phyloP scores from a whole-genome alignment of 2,113 vertebrate genomes.

The Trachemys scripta region DNA sequence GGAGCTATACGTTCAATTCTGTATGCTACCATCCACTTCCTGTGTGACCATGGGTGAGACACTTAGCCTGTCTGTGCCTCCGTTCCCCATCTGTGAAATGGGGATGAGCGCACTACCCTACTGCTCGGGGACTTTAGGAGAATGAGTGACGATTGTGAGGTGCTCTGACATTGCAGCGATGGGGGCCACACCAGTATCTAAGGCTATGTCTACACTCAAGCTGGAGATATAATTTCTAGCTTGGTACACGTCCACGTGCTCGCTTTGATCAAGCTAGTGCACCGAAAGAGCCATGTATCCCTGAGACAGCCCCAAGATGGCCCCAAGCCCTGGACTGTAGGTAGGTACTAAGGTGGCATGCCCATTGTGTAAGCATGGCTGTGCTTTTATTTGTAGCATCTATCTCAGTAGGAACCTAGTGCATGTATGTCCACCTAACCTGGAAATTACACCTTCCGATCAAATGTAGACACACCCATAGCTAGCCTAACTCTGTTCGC shows the following conservation, averaged over 20 bases:
- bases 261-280: too few species aligned
- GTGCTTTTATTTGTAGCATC: not conserved
- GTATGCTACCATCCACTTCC: fast-evolving
- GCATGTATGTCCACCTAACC: too few species aligned
- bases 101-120: not conserved
- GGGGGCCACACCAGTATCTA: not conserved
- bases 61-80: not conserved
- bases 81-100: not conserved
- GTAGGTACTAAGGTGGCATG: too few species aligned
- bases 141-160: not conserved
- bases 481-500: fast-evolving
- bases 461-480: fast-evolving
- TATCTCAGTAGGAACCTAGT: not conserved
- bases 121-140: not conserved
- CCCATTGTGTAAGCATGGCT: not conserved
- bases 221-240: too few species aligned
- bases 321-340: not conserved
- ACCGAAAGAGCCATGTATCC: not conserved
- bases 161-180: not conserved
- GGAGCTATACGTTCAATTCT: not conserved
- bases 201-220: too few species aligned
- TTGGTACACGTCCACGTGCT: too few species aligned
- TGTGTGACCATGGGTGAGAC: not conserved
- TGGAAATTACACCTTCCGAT: too few species aligned
- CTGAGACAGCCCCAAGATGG: not conserved